Evolutionary conservation across 2,113 vertebrate genomes (phyloP).

Genomic region (Thinocorus orbignyianus): DNA sequence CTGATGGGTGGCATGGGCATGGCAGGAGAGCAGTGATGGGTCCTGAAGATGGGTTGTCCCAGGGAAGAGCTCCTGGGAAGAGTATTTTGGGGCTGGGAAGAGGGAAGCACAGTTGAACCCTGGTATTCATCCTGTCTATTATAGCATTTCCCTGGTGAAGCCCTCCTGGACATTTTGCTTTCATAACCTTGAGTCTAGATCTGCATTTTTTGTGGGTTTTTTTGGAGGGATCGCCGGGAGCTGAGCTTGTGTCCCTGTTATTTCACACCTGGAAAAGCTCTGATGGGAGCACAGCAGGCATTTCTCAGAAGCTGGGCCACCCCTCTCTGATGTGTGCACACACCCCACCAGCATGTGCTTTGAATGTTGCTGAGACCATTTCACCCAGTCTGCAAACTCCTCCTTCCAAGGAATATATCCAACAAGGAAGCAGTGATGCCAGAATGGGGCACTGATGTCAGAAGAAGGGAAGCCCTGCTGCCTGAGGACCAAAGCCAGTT

Average conservation of each 20-base stretch:
- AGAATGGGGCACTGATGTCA: not conserved
- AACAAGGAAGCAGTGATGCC: not conserved
- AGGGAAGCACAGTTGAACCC: not conserved
- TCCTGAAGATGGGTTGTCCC: not conserved
- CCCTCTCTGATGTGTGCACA: not conserved
- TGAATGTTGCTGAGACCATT: not conserved
- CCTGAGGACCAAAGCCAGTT: not conserved
- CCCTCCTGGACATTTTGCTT: not conserved
- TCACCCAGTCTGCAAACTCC: not conserved
- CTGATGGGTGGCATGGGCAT: not conserved
- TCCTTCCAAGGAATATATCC: not conserved
- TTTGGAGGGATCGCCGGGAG: not conserved
- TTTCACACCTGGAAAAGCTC: not conserved
- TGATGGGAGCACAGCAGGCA: not conserved
- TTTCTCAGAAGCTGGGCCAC: not conserved
- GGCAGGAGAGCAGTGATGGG: not conserved
- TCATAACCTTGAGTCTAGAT: not conserved
- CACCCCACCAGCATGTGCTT: not conserved
- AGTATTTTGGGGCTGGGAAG: not conserved
- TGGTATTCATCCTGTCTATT: rapidly evolving
- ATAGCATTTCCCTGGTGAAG: not conserved
- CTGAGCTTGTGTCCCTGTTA: not conserved
- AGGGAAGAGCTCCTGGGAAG: not conserved
- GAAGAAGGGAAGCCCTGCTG: not conserved
- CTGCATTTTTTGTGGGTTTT: not conserved